Conservation (phyloP, 2,113 vertebrate species). For the Micronycteris hirsuta region DNA sequence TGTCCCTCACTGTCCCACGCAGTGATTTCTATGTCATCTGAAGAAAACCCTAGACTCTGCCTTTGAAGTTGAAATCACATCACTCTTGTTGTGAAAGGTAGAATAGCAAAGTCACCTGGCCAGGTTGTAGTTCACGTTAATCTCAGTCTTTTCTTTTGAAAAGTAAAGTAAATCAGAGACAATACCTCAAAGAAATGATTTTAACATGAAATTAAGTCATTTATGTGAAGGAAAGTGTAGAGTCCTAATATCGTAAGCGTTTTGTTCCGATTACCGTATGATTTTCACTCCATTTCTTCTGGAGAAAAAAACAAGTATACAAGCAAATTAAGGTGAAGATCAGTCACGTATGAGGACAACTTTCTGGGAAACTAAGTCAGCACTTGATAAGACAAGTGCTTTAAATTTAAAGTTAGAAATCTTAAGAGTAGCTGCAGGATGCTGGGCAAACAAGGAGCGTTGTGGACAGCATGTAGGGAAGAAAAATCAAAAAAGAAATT, state of each 20-base stretch:
- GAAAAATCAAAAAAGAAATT: neutral
- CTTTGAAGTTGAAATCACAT: neutral
- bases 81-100: neutral
- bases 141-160: neutral
- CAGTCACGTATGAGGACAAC: neutral
- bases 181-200: neutral
- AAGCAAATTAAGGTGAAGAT: neutral
- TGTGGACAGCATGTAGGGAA: neutral
- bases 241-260: neutral
- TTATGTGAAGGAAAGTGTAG: neutral
- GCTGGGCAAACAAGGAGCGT: neutral
- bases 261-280: neutral
- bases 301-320: neutral
- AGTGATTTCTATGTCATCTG: neutral
- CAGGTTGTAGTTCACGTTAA: neutral
- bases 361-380: neutral
- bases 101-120: neutral
- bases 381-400: neutral
- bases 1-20: no score
- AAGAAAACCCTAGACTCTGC: neutral
- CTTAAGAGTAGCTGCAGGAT: neutral
- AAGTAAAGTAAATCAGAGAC: neutral
- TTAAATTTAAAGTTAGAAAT: neutral
- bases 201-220: neutral
- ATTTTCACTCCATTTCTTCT: neutral